Conservation (phyloP, 2,888 invertebrate species). For the Eueremaeus valkanovi region DNA sequence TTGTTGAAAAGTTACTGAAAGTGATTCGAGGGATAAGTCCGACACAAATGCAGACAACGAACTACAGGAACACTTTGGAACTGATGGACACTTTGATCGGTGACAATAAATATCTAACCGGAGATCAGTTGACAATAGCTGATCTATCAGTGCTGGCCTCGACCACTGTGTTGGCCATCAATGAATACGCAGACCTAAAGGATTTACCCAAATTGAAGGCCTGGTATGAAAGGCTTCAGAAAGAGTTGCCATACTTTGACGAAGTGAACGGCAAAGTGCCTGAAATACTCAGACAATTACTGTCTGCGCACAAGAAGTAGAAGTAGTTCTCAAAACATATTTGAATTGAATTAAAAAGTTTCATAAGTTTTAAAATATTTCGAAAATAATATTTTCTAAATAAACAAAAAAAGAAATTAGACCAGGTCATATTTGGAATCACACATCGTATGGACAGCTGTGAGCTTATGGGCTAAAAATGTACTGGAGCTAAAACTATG, state of each 20-base stretch:
- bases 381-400: too few species aligned
- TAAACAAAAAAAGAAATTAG: too few species aligned
- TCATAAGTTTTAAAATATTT: too few species aligned
- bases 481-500: too few species aligned
- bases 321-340: too few species aligned
- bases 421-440: too few species aligned
- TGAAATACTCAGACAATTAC: background rate
- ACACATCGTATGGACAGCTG: too few species aligned
- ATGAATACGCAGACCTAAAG: background rate
- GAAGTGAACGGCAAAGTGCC: slow-evolving; percentile 22
- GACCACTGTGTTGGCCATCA: background rate
- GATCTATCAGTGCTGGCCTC: slow-evolving; percentile 25
- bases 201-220: slow-evolving; percentile 9
- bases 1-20: background rate
- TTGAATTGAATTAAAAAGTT: too few species aligned
- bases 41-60: background rate
- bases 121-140: slow-evolving; percentile 18
- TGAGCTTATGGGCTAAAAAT: too few species aligned
- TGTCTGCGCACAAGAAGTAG: background rate
- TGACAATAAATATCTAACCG: background rate
- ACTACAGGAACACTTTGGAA: background rate
- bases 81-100: background rate
- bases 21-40: background rate
- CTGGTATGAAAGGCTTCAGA: slow-evolving; percentile 7
- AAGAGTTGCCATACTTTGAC: slow-evolving; percentile 24